A percentile compares a stretch with the other conserved stretches of the same genome.
phyloP scores from a whole-genome alignment of 2,797 vertebrate genomes.

The Meda fulgida region DNA sequence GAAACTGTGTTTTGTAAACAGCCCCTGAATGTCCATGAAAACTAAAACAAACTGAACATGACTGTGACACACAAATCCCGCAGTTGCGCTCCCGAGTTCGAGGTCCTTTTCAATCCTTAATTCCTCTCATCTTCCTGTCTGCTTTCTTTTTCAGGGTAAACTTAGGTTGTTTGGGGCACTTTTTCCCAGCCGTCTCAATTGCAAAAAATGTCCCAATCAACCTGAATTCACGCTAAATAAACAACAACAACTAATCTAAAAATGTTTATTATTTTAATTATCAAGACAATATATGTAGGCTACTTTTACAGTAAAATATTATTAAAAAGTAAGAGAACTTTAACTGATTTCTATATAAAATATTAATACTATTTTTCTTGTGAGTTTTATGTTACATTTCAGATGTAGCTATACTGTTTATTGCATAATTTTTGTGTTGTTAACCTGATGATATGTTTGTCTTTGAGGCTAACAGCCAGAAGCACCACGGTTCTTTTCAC shows the following conservation, averaged over 20 bases:
- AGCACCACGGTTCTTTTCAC: neutral
- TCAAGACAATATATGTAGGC: neutral
- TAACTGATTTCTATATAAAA: neutral
- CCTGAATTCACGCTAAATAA: neutral
- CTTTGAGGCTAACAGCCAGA: neutral
- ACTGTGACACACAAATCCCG: neutral
- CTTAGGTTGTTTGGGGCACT: neutral
- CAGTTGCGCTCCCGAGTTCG: neutral
- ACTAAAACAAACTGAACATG: no score
- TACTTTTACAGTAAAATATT: neutral
- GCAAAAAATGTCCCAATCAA: neutral
- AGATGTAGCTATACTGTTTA: neutral
- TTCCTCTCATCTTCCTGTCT: neutral
- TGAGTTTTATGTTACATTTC: neutral
- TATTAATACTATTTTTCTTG: neutral
- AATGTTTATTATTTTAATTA: neutral
- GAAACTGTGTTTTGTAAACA: no score
- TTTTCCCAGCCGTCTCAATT: neutral
- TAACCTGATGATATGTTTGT: neutral
- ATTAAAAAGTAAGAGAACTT: neutral
- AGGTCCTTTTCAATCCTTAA: neutral
- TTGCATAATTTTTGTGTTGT: neutral
- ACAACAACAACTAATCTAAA: neutral
- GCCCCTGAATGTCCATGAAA: no score
- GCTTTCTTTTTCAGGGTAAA: neutral